These are phyloP conservation scores for Phoeniculus purpureus DNA, from an alignment of 2,797 vertebrate species.

Conservation along the genomic window DNA sequence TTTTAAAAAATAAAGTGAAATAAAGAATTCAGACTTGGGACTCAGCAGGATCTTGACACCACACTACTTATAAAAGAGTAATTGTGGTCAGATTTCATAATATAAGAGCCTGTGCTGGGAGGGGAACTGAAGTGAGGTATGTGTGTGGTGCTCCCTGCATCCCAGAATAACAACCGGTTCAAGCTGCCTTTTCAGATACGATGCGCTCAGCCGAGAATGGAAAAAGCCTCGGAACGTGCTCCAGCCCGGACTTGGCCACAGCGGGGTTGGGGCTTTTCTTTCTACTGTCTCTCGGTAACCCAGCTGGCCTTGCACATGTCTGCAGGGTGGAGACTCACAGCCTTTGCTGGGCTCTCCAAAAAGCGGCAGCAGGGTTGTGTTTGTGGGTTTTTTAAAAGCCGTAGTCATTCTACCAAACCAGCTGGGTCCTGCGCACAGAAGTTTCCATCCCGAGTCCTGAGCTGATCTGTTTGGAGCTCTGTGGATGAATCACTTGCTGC, in stretches of 20 bases:
- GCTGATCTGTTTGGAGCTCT: neutral
- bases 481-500: neutral
- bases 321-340: neutral
- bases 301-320: neutral
- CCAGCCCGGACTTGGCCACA: neutral
- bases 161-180: neutral
- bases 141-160: conserved; percentile 21
- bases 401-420: neutral
- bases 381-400: neutral
- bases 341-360: neutral
- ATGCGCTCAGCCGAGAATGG: conserved; percentile 7
- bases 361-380: neutral
- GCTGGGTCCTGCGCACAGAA: neutral
- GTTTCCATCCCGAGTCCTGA: neutral
- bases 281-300: neutral
- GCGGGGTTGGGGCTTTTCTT: neutral
- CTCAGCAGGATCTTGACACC: conserved; percentile 27
- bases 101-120: neutral
- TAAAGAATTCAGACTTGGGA: neutral
- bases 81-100: conserved; percentile 59
- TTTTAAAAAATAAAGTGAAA: neutral
- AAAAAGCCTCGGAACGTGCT: neutral
- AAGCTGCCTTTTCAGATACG: neutral
- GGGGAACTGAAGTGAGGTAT: neutral
- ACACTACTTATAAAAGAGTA: conserved; percentile 49